A percentile compares a stretch with the other conserved stretches of the same genome.
Evolutionary conservation across 2,113 vertebrate genomes (phyloP).

Genomic region (Engystomops pustulosus): DNA sequence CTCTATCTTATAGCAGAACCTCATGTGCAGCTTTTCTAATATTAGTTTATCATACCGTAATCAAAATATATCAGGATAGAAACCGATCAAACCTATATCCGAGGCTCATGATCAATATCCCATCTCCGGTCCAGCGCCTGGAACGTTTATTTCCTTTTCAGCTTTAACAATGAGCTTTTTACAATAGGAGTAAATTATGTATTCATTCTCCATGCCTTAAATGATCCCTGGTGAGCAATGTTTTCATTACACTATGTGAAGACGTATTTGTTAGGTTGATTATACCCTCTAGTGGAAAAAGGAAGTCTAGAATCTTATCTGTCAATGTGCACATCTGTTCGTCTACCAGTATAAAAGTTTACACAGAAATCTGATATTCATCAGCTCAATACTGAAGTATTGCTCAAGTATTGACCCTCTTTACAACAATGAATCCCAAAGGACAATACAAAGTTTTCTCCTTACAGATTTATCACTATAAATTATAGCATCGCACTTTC

Average conservation of each 20-base stretch:
- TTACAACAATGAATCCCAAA: too few species aligned
- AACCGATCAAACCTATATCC: constrained; percentile 57
- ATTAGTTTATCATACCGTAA: constrained; percentile 60
- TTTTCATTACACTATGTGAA: constrained; percentile 44
- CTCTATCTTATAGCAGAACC: constrained; percentile 1
- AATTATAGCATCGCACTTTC: too few species aligned
- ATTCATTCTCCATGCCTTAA: constrained; percentile 53
- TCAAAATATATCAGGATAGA: constrained; percentile 42
- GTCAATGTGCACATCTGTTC: constrained; percentile 1
- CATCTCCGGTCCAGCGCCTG: constrained; percentile 63
- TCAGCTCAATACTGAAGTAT: too few species aligned
- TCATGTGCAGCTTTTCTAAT: constrained; percentile 31
- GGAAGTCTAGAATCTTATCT: constrained; percentile 14
- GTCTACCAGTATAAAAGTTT: background rate
- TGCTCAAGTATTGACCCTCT: background rate
- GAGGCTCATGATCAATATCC: constrained; percentile 61
- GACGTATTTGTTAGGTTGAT: constrained; percentile 59
- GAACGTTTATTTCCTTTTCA: constrained; percentile 64
- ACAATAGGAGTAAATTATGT: constrained; percentile 65
- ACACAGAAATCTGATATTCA: background rate
- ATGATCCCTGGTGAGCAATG: constrained; percentile 51
- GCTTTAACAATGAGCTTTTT: constrained; percentile 65
- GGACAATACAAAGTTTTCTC: too few species aligned
- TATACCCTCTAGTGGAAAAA: constrained; percentile 70
- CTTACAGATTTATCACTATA: too few species aligned